A percentile compares a stretch with the other conserved stretches of the same genome.
Conservation (phyloP, 2,113 vertebrate species). For the Oxyura jamaicensis region DNA sequence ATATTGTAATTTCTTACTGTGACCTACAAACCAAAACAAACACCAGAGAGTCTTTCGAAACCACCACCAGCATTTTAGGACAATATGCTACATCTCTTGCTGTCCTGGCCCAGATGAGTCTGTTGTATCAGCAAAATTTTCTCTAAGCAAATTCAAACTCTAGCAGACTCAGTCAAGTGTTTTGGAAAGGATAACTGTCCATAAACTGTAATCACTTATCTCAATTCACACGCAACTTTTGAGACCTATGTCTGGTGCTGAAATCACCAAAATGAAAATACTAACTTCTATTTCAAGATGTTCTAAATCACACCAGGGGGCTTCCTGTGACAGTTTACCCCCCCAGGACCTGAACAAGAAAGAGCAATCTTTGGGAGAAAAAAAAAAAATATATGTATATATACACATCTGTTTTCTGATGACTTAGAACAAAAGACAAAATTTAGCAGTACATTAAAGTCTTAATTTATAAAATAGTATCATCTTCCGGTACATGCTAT, state of each 20-base stretch:
- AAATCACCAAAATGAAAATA: background rate
- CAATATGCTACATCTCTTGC: background rate
- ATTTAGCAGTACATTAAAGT: background rate
- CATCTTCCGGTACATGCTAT: background rate
- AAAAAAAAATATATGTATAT: background rate
- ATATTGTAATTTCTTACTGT: background rate
- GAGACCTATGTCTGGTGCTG: background rate
- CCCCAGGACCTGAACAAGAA: background rate
- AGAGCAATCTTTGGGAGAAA: background rate
- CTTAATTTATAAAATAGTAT: background rate
- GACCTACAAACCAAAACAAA: background rate
- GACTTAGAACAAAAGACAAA: background rate
- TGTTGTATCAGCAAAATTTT: background rate
- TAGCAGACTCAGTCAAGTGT: background rate
- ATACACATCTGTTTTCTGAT: background rate
- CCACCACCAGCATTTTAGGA: background rate
- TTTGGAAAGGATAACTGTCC: background rate
- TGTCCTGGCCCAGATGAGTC: background rate
- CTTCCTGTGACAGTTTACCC: background rate
- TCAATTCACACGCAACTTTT: background rate
- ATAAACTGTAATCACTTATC: background rate
- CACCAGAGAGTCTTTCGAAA: background rate
- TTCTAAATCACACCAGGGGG: background rate
- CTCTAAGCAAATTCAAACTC: background rate
- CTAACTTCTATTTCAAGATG: background rate